Evolutionary conservation across 1,140 invertebrate species (phyloP).

Genomic region (Drosophila bipectinata): DNA sequence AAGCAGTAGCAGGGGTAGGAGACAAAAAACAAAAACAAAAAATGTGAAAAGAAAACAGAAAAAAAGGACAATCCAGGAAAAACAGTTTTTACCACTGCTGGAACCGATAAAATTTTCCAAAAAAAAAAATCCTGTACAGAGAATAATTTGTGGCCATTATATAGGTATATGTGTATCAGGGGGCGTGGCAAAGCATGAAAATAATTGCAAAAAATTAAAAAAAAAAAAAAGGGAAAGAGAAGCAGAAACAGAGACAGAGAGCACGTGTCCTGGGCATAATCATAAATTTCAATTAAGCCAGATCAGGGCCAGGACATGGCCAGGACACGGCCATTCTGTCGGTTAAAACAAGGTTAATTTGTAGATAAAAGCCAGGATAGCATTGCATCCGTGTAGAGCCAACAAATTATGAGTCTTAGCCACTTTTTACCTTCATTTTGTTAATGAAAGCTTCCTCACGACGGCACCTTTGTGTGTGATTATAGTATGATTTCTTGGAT

Average conservation of each 20-base stretch:
- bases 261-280: constrained; percentile 44
- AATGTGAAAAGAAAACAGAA: background rate
- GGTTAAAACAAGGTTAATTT: constrained; percentile 59
- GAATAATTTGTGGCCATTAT: constrained; percentile 70
- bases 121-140: constrained; percentile 47
- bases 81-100: constrained; percentile 72
- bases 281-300: constrained; percentile 79
- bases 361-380: constrained; percentile 48
- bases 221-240: constrained; percentile 6
- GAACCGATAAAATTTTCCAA: constrained; percentile 71
- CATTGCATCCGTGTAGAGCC: constrained; percentile 3
- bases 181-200: constrained; percentile 61
- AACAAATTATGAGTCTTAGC: constrained; percentile 50
- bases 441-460: constrained; percentile 1
- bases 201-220: constrained; percentile 72
- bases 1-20: constrained; percentile 11
- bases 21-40: too few relatives aligned
- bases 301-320: constrained; percentile 35
- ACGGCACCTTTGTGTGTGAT: constrained; percentile 28
- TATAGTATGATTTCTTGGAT: background rate
- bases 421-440: constrained; percentile 1
- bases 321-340: constrained; percentile 13
- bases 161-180: background rate
- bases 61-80: constrained; percentile 8
- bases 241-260: constrained; percentile 4